These are phyloP conservation scores for Latrodectus elegans DNA, from an alignment of 2,888 invertebrate genomes.

Conservation along the genomic window DNA sequence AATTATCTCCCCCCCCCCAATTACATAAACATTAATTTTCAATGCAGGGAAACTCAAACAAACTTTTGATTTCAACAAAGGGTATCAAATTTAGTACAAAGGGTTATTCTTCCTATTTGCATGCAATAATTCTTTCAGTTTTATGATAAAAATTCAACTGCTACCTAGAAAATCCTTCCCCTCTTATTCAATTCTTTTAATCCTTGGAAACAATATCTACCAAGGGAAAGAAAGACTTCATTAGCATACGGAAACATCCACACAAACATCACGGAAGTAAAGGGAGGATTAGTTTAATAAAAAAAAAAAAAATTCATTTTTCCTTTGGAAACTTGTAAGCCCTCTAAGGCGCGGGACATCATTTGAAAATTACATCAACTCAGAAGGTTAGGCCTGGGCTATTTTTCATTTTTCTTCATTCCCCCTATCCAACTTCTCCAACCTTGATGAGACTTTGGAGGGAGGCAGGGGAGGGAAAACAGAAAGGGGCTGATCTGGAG, in stretches of 20 bases:
- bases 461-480: neutral
- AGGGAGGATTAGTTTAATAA: too few species aligned
- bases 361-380: constrained; percentile 62
- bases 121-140: too few species aligned
- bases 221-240: neutral
- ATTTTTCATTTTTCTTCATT: constrained; percentile 55
- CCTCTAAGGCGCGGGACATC: constrained; percentile 20
- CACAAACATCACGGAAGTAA: neutral
- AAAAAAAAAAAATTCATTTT: neutral
- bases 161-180: too few species aligned
- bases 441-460: constrained; percentile 12
- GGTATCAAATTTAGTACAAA: too few species aligned
- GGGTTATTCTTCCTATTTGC: too few species aligned
- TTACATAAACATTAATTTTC: too few species aligned
- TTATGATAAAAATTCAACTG: too few species aligned
- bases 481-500: constrained; percentile 11
- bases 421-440: constrained; percentile 8
- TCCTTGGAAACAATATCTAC: neutral
- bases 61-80: too few species aligned
- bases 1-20: too few species aligned
- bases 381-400: constrained; percentile 42
- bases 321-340: neutral
- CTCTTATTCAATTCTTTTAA: too few species aligned
- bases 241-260: neutral
- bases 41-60: too few species aligned